These are phyloP conservation scores for Cyclargus thomasi DNA, from an alignment of 1,140 invertebrate species.

Conservation along the genomic window DNA sequence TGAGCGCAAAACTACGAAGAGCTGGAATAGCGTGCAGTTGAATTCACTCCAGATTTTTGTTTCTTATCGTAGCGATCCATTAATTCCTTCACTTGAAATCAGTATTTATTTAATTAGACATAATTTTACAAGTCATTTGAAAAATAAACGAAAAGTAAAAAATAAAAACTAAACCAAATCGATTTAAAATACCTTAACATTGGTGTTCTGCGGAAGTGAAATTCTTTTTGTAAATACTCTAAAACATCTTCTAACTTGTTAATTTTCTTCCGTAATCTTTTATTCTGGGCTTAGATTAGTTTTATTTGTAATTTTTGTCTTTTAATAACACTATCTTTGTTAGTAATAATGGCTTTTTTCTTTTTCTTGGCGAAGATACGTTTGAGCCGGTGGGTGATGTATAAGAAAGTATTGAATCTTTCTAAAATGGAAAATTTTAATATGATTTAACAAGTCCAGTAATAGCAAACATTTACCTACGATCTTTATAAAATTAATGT, in stretches of 20 bases:
- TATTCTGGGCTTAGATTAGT: conserved; percentile 21
- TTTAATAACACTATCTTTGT: conserved; percentile 12
- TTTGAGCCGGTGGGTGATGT: too few relatives aligned
- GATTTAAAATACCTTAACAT: too few relatives aligned
- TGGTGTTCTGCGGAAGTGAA: background rate
- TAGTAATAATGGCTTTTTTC: background rate
- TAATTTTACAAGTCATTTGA: background rate
- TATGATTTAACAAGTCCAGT: too few relatives aligned
- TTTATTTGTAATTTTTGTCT: conserved; percentile 22
- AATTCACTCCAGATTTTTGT: conserved; percentile 2
- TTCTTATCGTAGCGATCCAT: background rate
- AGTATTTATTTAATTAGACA: background rate
- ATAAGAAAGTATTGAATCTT: too few relatives aligned
- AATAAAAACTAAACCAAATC: background rate
- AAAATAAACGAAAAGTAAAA: background rate
- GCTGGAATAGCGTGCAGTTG: conserved; percentile 19
- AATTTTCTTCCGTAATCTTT: conserved; percentile 21
- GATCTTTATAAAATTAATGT: too few relatives aligned
- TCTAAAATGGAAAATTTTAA: too few relatives aligned
- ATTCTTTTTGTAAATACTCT: background rate
- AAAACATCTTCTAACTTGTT: conserved; percentile 16
- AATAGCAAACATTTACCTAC: too few relatives aligned
- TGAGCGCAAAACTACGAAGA: conserved; percentile 15
- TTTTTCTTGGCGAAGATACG: background rate
- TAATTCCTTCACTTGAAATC: conserved; percentile 14